phyloP scores from a whole-genome alignment of 2,888 invertebrate species.

The Ferdinandea cuprea region DNA sequence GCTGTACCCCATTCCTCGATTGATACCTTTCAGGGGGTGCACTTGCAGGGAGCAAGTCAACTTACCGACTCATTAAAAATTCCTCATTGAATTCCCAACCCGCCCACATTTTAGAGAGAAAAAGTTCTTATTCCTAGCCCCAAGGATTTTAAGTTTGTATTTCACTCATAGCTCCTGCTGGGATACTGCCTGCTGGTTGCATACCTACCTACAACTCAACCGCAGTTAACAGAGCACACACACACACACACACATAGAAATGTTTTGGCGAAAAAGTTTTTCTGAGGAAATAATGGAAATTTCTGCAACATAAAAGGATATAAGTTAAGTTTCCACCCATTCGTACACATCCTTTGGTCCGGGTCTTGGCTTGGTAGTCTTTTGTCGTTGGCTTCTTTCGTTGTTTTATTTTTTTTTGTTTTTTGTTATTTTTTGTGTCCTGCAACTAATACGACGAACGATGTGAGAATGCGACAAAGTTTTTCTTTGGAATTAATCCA shows the following conservation, averaged over 20 bases:
- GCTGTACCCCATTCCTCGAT: slow-evolving; percentile 12
- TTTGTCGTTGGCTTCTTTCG: slow-evolving; percentile 47
- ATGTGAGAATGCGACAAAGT: slow-evolving; percentile 75
- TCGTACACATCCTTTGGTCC: slow-evolving; percentile 58
- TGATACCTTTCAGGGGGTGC: slow-evolving; percentile 55
- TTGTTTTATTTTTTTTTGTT: too few relatives aligned
- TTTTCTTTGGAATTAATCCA: slow-evolving; percentile 75
- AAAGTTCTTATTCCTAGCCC: slow-evolving; percentile 56
- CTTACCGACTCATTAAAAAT: slow-evolving; percentile 68
- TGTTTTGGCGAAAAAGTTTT: slow-evolving; percentile 43
- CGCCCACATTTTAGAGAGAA: slow-evolving; percentile 27
- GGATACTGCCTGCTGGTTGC: slow-evolving; percentile 50
- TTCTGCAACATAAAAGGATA: slow-evolving; percentile 74
- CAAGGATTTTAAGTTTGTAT: slow-evolving; percentile 61
- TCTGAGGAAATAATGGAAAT: slow-evolving; percentile 69
- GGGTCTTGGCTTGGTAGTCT: slow-evolving; percentile 1
- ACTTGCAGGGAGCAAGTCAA: slow-evolving; percentile 37
- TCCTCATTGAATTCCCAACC: slow-evolving; percentile 51
- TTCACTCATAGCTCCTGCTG: slow-evolving; percentile 28
- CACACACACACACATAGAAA: slow-evolving; percentile 7
- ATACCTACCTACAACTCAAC: slow-evolving; percentile 48
- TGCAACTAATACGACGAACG: slow-evolving; percentile 73
- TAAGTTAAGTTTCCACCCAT: slow-evolving; percentile 67
- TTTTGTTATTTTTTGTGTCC: slow-evolving; percentile 52
- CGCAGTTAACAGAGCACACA: slow-evolving; percentile 58